Percentiles rank a stretch among this genome's conserved stretches.
Conservation (phyloP, 2,888 invertebrate genomes). For the Crioceris asparagi region DNA sequence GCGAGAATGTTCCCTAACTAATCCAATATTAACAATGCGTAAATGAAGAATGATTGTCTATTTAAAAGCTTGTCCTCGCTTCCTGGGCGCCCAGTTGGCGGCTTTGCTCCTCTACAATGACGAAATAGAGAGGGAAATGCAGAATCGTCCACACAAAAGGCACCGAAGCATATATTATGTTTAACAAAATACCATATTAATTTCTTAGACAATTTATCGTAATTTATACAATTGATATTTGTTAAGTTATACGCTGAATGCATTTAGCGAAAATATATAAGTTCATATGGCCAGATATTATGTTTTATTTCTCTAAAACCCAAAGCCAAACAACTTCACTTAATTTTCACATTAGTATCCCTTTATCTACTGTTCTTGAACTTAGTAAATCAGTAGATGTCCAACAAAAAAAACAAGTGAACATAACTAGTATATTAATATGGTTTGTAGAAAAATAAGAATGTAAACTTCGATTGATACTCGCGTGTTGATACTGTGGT, state of each 20-base stretch:
- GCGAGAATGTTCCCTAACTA: slow-evolving; percentile 22
- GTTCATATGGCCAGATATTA: slow-evolving; percentile 15
- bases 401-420: no score
- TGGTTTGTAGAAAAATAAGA: no score
- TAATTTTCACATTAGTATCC: no score
- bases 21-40: slow-evolving; percentile 13
- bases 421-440: no score
- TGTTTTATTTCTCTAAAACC: slow-evolving; percentile 13
- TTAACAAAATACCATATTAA: slow-evolving; percentile 23
- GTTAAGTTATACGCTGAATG: slow-evolving; percentile 21
- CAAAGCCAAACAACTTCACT: no score
- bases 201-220: slow-evolving; percentile 19
- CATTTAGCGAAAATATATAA: slow-evolving; percentile 18
- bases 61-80: slow-evolving; percentile 38
- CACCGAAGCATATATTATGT: slow-evolving; percentile 15
- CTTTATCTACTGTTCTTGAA: no score
- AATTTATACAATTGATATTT: slow-evolving; percentile 18
- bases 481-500: no score
- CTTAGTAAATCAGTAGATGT: no score
- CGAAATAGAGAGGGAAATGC: slow-evolving; percentile 7
- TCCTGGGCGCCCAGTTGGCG: slow-evolving; percentile 28
- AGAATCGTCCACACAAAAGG: slow-evolving; percentile 13
- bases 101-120: slow-evolving; percentile 17
- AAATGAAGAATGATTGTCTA: slow-evolving; percentile 26
- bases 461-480: no score